Evolutionary conservation across 1,140 invertebrate species (phyloP).

Genomic region (Diprion similis): DNA sequence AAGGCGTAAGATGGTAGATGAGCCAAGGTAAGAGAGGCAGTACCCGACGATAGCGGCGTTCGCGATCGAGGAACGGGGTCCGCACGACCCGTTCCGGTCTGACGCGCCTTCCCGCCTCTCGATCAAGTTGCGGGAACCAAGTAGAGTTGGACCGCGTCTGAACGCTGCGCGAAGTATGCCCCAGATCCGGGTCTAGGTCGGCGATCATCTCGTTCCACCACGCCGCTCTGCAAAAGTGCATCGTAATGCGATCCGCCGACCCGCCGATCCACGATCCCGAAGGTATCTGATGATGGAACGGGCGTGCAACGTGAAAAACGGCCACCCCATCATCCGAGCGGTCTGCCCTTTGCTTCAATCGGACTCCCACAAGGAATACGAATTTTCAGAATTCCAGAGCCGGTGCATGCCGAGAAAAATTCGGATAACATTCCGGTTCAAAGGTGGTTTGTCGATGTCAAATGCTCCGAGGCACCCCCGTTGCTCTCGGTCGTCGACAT

Average conservation of each 20-base stretch:
- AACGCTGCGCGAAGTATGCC: neutral
- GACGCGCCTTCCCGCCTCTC: neutral
- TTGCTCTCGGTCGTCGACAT: too few species aligned
- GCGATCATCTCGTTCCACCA: constrained; percentile 1
- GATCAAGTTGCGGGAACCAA: neutral
- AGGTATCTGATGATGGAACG: neutral
- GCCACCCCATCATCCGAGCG: neutral
- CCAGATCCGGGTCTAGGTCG: constrained; percentile 14
- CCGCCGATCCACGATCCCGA: neutral
- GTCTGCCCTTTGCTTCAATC: neutral
- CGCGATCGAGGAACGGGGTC: neutral
- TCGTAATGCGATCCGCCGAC: constrained; percentile 1
- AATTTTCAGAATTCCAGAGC: neutral
- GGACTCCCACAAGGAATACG: neutral
- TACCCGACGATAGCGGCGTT: neutral
- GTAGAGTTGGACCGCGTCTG: neutral
- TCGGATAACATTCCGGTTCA: too few species aligned
- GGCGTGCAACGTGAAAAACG: neutral
- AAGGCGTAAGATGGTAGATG: neutral
- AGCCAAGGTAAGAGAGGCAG: neutral
- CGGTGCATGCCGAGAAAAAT: too few species aligned
- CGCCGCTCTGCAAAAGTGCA: neutral
- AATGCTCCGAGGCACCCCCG: too few species aligned
- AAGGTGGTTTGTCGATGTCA: too few species aligned
- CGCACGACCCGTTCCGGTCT: constrained; percentile 8